Evolutionary conservation across 2,797 vertebrate species (phyloP), one percentile per base, ranked within the genome.

Genomic region (Peromyscus eremicus): DNA sequence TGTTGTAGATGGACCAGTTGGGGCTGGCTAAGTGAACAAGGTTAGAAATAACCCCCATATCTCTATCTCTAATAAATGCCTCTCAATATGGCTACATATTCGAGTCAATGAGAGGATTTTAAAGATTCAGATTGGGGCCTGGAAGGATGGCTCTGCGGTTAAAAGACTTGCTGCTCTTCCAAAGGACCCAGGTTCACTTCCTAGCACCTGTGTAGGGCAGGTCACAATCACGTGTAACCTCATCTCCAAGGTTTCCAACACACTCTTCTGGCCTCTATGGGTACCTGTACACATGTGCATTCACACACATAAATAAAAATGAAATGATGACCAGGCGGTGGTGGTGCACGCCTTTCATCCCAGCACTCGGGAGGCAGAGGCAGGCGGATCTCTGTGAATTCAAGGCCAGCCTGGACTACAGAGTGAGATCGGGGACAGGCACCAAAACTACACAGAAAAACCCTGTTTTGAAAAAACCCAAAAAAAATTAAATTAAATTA

Each of bases 41-140:
- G 11, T 90, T 84, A 32, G 90, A 55, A 32, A 55, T 32, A 90
- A 37, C 40, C 10, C 37, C 64, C 86, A 64, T 43, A 95, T 40
- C n/a, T 83, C 49, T 60, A 49, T 76, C 37, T 82, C 60, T 85
- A 80, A 60, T 64, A 93, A 90, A 80, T 83, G 40, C 29, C 57
- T 89, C 52, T 77, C 49, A 77, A 77, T 17, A 6, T 55, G 46
- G 27, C 81, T 81, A 86, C 37, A 81, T 60, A 75, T 80, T 91
- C 75, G 34, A 86, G 79, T 90, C 43, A n/a, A 29, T 64, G 29
- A 86, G 64, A 11, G 49, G 2, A 29, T 55, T 95, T 86, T 29
- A 62, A 91, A 93, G 71, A 91, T 86, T 86, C 64, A 80, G n/a
- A 90, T 86, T 43, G n/a, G 23, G 12, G 37, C 21, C n/a, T 62